phyloP scores from a whole-genome alignment of 2,797 vertebrate genomes.

The Syncerus caffer region DNA sequence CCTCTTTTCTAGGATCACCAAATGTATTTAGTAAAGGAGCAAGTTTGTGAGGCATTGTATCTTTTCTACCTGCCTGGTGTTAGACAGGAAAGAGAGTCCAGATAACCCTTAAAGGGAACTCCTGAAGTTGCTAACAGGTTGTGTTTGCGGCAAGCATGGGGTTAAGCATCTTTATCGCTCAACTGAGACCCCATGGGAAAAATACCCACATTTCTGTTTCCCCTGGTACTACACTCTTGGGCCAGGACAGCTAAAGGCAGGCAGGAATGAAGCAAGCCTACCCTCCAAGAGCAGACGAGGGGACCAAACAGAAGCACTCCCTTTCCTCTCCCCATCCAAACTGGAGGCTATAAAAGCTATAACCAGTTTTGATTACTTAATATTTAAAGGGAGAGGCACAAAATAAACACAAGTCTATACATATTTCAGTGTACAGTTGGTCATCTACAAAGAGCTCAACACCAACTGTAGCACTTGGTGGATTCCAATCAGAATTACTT shows the following conservation, averaged over 20 bases:
- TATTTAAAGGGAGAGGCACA: slow-evolving; percentile 47
- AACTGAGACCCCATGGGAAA: slow-evolving; percentile 23
- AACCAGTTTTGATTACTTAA: slow-evolving; percentile 45
- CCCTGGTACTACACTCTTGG: background rate
- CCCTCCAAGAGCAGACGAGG: slow-evolving; percentile 2
- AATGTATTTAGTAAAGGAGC: slow-evolving; percentile 1
- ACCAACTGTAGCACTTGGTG: slow-evolving; percentile 43
- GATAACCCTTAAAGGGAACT: slow-evolving; percentile 48
- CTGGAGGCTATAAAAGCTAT: background rate
- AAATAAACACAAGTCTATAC: slow-evolving; percentile 44
- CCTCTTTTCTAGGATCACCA: slow-evolving; percentile 53
- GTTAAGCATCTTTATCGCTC: slow-evolving; percentile 56
- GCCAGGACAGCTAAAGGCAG: background rate
- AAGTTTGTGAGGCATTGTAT: slow-evolving; percentile 68
- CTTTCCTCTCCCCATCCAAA: slow-evolving; percentile 31
- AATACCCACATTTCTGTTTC: slow-evolving; percentile 32
- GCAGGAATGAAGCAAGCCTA: slow-evolving; percentile 33
- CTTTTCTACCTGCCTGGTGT: slow-evolving; percentile 33
- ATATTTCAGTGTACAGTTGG: background rate
- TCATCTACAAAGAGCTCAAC: background rate
- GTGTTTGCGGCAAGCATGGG: slow-evolving; percentile 41
- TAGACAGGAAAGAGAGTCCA: slow-evolving; percentile 41
- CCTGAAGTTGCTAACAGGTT: slow-evolving; percentile 16
- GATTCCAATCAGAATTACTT: slow-evolving; percentile 73
- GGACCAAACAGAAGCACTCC: slow-evolving; percentile 10